Evolutionary conservation across 2,888 invertebrate species (phyloP).

Genomic region (Criorhina ranunculi): DNA sequence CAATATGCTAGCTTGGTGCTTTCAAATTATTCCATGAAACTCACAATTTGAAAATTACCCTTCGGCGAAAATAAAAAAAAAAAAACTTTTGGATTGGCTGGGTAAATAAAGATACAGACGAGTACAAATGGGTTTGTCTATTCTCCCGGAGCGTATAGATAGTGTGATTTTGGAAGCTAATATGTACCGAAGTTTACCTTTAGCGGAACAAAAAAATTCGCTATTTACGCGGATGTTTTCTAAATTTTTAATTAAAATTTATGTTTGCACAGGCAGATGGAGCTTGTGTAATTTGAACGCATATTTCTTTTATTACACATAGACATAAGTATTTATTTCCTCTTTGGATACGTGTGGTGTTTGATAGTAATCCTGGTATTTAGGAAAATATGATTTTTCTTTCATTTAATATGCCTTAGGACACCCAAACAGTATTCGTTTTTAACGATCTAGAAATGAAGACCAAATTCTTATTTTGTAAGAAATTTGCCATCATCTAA

Average conservation of each 20-base stretch:
- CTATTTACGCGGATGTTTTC: slow-evolving; percentile 73
- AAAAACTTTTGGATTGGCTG: slow-evolving; percentile 43
- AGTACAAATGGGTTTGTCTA: slow-evolving; percentile 51
- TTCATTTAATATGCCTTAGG: neutral
- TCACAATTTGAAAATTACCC: slow-evolving; percentile 46
- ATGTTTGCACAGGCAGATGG: slow-evolving; percentile 69
- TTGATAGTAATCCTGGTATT: neutral
- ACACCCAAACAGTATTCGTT: no score
- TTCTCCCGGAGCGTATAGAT: slow-evolving; percentile 13
- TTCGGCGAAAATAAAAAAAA: slow-evolving; percentile 34
- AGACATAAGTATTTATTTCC: no score
- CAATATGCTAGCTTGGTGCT: slow-evolving; percentile 34
- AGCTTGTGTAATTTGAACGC: slow-evolving; percentile 38
- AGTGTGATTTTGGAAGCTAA: slow-evolving; percentile 29
- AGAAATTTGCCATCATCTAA: no score
- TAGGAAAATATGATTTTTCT: neutral
- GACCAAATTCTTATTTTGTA: no score
- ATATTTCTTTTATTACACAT: slow-evolving; percentile 31
- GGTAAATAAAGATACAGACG: slow-evolving; percentile 50
- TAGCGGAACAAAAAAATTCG: slow-evolving; percentile 17
- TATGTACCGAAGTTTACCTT: slow-evolving; percentile 39
- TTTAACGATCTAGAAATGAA: no score
- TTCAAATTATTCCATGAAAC: slow-evolving; percentile 26
- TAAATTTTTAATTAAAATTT: slow-evolving; percentile 76
- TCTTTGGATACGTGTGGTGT: neutral